Evolutionary conservation across 2,797 vertebrate genomes (phyloP).

Genomic region (Spondyliosoma cantharus): DNA sequence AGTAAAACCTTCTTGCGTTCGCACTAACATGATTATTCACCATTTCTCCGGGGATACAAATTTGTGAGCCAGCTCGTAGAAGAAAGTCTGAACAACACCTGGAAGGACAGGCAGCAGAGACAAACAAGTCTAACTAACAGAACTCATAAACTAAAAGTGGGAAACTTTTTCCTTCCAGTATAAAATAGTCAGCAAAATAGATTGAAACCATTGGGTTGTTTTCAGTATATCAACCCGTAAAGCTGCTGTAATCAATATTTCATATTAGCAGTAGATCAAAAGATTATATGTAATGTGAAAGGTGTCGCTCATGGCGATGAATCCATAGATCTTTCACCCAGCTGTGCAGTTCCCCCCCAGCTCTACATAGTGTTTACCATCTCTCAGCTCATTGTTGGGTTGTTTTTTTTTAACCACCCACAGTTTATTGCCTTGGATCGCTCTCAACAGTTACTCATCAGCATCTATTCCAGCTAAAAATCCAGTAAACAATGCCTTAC

Average conservation of each 20-base stretch:
- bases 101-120: background rate
- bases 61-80: background rate
- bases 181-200: background rate
- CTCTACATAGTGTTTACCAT: background rate
- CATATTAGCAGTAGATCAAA: background rate
- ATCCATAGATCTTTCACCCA: background rate
- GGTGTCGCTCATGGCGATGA: background rate
- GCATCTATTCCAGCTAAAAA: background rate
- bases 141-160: background rate
- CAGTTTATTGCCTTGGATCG: background rate
- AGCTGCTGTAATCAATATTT: background rate
- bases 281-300: background rate
- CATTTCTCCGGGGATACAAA: background rate
- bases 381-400: background rate
- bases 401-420: background rate
- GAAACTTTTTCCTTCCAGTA: background rate
- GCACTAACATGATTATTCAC: background rate
- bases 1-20: background rate
- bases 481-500: no score
- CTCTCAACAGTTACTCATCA: background rate
- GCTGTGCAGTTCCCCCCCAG: background rate
- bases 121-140: background rate
- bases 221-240: background rate
- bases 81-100: background rate
- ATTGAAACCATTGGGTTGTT: background rate